phyloP scores from a whole-genome alignment of 2,888 invertebrate species.

The Cataglyphis albicans region DNA sequence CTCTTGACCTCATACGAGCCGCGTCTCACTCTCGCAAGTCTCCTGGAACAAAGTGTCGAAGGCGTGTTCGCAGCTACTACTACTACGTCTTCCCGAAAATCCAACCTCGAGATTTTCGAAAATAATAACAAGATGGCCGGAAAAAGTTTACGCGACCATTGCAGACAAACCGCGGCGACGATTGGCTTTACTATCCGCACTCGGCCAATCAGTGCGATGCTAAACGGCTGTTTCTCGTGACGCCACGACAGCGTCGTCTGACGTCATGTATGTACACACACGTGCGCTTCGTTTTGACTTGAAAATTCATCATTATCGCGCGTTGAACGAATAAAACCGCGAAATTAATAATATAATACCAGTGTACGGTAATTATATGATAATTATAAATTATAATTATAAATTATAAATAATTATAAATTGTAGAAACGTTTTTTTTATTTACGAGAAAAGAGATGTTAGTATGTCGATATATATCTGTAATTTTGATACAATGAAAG shows the following conservation, averaged over 20 bases:
- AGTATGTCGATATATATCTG: no score
- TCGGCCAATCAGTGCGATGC: constrained; percentile 66
- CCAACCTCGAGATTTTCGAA: constrained; percentile 84
- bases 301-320: not conserved
- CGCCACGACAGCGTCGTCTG: constrained; percentile 77
- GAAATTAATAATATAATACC: not conserved
- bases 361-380: not conserved
- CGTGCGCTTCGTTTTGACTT: constrained; percentile 79
- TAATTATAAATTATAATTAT: not conserved
- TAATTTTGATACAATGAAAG: no score
- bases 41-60: constrained; percentile 60
- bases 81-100: constrained; percentile 75
- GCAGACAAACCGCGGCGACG: constrained; percentile 75
- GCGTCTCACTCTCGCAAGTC: constrained; percentile 58
- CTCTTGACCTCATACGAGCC: constrained; percentile 78
- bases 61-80: constrained; percentile 52
- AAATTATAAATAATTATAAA: no score
- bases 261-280: constrained; percentile 77
- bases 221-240: constrained; percentile 72
- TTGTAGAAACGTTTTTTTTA: no score
- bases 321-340: not conserved
- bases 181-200: constrained; percentile 75
- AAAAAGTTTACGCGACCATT: constrained; percentile 78
- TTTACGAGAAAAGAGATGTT: no score
- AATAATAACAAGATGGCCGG: constrained; percentile 85